These are phyloP conservation scores for Formica aserva DNA, from an alignment of 2,888 invertebrate species.

Conservation along the genomic window DNA sequence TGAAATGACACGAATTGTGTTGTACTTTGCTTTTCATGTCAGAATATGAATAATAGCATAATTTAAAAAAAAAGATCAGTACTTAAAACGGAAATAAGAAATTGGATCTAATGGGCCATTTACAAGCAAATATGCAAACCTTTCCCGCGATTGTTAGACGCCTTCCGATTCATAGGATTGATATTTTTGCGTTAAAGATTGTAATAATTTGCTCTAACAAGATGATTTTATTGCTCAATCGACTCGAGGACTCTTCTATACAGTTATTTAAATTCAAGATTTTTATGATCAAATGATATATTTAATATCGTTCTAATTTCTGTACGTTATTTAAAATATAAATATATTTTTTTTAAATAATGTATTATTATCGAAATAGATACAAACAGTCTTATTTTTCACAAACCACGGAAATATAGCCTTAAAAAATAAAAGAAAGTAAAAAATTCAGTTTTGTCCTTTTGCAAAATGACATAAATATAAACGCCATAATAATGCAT, in stretches of 20 bases:
- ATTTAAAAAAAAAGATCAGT: neutral
- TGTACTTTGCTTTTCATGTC: neutral
- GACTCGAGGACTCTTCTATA: neutral
- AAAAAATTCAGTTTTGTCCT: conserved; percentile 1
- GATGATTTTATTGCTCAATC: neutral
- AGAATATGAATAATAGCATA: neutral
- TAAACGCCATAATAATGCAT: neutral
- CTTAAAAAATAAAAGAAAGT: no score
- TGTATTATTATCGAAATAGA: neutral
- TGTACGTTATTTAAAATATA: neutral
- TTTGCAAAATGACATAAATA: conserved; percentile 21
- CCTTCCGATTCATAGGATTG: neutral
- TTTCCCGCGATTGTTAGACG: conserved; percentile 41
- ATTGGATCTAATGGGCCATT: conserved; percentile 48
- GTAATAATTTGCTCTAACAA: conserved; percentile 5
- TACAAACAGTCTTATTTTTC: no score
- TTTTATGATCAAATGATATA: neutral
- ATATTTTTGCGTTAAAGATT: neutral
- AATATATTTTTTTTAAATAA: neutral
- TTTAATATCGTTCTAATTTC: neutral
- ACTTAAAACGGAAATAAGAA: conserved; percentile 8
- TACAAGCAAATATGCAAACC: conserved; percentile 39
- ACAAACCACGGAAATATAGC: neutral
- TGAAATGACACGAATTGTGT: neutral
- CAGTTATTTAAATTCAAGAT: neutral